phyloP scores from a whole-genome alignment of 2,113 vertebrate genomes.

The Mesoclemmys tuberculata region DNA sequence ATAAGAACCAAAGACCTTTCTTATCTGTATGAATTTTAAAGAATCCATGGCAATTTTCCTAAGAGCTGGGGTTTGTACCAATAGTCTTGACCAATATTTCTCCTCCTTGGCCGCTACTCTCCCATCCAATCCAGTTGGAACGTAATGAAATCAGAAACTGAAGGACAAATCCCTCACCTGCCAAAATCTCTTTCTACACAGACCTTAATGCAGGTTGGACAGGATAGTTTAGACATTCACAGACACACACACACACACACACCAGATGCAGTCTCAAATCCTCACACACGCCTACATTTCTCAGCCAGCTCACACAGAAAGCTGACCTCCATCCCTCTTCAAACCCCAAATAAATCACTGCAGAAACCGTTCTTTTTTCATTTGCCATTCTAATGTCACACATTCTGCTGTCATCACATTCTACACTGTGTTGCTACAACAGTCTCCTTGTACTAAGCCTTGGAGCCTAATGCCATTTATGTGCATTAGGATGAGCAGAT shows the following conservation, averaged over 20 bases:
- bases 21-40: neutral
- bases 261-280: neutral
- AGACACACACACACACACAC: neutral
- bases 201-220: neutral
- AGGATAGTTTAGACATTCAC: rapidly evolving
- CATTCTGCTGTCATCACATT: rapidly evolving
- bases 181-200: neutral
- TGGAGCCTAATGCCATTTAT: neutral
- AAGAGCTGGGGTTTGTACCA: neutral
- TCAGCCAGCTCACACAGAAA: neutral
- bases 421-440: rapidly evolving
- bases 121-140: neutral
- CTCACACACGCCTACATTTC: neutral
- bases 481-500: neutral
- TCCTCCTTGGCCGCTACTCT: neutral
- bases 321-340: neutral
- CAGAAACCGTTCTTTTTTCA: neutral
- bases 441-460: neutral
- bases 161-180: neutral
- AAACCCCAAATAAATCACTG: neutral
- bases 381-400: neutral
- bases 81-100: neutral
- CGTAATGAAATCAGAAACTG: neutral
- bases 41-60: neutral
- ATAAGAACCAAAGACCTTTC: neutral